phyloP scores from a whole-genome alignment of 1,140 invertebrate species.

The Aphis gossypii region DNA sequence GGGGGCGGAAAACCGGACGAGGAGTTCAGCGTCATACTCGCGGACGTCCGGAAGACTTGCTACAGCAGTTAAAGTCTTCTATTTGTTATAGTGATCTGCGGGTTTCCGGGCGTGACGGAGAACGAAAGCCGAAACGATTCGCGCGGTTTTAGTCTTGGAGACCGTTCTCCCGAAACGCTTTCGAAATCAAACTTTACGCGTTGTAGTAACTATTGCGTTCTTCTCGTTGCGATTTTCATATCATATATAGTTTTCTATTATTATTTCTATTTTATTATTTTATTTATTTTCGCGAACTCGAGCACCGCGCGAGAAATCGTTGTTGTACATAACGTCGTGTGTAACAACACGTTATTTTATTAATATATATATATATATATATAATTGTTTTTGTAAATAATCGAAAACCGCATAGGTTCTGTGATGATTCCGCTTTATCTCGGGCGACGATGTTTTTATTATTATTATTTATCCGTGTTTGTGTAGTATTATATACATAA shows the following conservation, averaged over 20 bases:
- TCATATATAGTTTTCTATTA: no score
- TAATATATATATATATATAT: no score
- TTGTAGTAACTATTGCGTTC: no score
- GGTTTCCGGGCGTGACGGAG: not conserved
- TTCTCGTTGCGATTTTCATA: not conserved
- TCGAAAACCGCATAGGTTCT: not conserved
- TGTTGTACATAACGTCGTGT: not conserved
- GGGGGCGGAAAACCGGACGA: slow-evolving; percentile 69
- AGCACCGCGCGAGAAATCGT: not conserved
- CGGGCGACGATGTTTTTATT: not conserved
- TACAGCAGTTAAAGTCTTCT: slow-evolving; percentile 75
- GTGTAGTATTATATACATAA: not conserved
- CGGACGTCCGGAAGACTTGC: slow-evolving; percentile 84
- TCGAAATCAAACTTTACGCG: not conserved
- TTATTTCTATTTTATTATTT: not conserved
- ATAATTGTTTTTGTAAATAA: not conserved
- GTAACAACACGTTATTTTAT: not conserved
- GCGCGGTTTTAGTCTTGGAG: no score
- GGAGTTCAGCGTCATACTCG: slow-evolving; percentile 85
- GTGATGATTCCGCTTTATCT: not conserved
- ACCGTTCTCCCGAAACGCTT: not conserved
- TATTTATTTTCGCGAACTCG: not conserved
- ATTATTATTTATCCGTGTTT: not conserved
- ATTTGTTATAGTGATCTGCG: not conserved
- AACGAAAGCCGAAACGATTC: not conserved